Conservation (phyloP, 2,888 invertebrate genomes). For the Abrostola triplasia region DNA sequence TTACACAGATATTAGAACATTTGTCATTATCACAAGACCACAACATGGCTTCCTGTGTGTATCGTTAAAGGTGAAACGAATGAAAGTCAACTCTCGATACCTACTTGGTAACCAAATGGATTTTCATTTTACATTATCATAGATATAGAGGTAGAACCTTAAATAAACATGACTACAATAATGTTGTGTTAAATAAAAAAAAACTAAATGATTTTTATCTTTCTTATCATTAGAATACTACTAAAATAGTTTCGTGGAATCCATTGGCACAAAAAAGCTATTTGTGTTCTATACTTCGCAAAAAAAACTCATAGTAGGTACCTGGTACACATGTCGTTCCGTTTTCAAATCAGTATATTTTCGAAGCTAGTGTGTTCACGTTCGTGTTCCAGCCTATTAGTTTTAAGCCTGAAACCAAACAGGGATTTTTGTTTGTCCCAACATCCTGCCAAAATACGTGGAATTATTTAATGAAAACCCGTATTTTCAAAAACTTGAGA, state of each 20-base stretch:
- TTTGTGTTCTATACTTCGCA: not conserved
- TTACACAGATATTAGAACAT: not conserved
- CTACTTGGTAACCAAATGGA: too few species aligned
- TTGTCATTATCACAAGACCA: not conserved
- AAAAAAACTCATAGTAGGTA: not conserved
- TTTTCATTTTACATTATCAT: too few species aligned
- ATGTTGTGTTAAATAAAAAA: too few species aligned
- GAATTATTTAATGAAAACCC: conserved; percentile 3
- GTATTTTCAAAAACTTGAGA: conserved; percentile 15
- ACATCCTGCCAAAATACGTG: conserved; percentile 11
- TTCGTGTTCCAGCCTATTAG: conserved; percentile 12
- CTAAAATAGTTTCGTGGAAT: too few species aligned
- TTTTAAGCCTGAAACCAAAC: conserved; percentile 11
- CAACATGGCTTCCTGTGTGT: too few species aligned
- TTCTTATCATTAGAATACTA: too few species aligned
- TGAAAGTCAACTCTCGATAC: too few species aligned
- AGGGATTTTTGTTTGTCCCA: conserved; percentile 16
- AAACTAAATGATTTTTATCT: too few species aligned
- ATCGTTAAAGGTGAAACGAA: too few species aligned
- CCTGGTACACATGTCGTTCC: not conserved
- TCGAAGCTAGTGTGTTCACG: not conserved
- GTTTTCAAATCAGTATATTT: not conserved
- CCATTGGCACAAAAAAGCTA: too few species aligned
- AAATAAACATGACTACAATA: too few species aligned
- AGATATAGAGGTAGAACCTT: too few species aligned